A percentile compares a stretch with the other conserved stretches of the same genome.
Conservation (phyloP, 30 jellyfish, hydroid and myxozoan species). For the Aurelia sp. region DNA sequence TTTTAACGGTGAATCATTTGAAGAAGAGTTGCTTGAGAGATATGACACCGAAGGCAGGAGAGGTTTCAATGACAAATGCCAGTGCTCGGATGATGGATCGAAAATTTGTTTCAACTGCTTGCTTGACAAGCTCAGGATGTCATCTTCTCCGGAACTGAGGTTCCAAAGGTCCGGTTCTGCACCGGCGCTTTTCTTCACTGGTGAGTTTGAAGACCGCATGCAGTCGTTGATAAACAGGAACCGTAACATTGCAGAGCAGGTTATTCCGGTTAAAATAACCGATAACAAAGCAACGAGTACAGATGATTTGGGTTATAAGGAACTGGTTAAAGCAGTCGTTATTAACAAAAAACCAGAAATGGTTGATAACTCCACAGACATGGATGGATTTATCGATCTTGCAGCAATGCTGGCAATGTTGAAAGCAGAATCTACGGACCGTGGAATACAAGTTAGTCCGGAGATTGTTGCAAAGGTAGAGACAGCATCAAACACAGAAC, state of each 20-base stretch:
- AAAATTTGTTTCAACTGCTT: slow-evolving; percentile 25
- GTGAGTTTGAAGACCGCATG: slow-evolving; percentile 1
- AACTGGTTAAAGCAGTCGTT: not conserved
- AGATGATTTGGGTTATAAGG: slow-evolving; percentile 1
- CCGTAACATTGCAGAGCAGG: not conserved
- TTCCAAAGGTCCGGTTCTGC: slow-evolving; percentile 44
- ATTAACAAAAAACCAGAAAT: not conserved
- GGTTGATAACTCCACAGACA: not conserved
- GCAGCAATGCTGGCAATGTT: not conserved
- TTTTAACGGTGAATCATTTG: not conserved
- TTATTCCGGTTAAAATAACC: not conserved
- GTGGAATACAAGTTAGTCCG: not conserved
- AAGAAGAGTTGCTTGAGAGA: not conserved
- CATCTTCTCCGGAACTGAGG: not conserved
- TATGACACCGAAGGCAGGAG: slow-evolving; percentile 2
- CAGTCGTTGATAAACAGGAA: not conserved
- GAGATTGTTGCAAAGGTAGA: not conserved
- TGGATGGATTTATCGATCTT: slow-evolving; percentile 3
- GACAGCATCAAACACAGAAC: not conserved
- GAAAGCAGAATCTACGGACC: not conserved
- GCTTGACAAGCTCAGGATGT: slow-evolving; percentile 1
- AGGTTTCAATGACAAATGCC: slow-evolving; percentile 3
- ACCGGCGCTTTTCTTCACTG: slow-evolving; percentile 14
- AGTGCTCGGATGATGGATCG: slow-evolving; percentile 26
- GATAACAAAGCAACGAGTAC: slow-evolving; percentile 26